These are phyloP conservation scores for Rhyacichthys aspro DNA, from an alignment of 2,797 vertebrate genomes.

Conservation along the genomic window DNA sequence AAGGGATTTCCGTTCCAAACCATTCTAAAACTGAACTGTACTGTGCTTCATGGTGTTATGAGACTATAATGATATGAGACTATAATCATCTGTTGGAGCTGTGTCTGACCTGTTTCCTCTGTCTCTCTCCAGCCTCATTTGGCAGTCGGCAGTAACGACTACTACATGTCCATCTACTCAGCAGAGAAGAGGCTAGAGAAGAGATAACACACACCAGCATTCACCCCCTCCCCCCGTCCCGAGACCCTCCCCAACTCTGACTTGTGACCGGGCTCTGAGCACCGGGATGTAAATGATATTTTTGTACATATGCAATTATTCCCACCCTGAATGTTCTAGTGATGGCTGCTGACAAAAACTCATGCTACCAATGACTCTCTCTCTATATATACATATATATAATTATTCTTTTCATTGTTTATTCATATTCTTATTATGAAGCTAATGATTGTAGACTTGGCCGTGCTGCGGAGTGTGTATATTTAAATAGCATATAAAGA, in stretches of 20 bases:
- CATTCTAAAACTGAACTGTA: no score
- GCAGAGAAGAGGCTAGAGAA: slow-evolving; percentile 89
- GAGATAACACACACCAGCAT: slow-evolving; percentile 87
- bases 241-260: slow-evolving; percentile 36
- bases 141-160: slow-evolving; percentile 98
- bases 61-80: no score
- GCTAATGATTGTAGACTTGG: slow-evolving; percentile 85
- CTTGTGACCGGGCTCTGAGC: slow-evolving; percentile 49
- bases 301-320: slow-evolving; percentile 86
- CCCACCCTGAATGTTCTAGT: slow-evolving; percentile 86
- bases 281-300: slow-evolving; percentile 76
- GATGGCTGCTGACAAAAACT: slow-evolving; percentile 86
- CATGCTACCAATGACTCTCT: slow-evolving; percentile 66
- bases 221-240: slow-evolving; percentile 7
- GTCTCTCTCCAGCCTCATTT: slow-evolving; percentile 86
- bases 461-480: slow-evolving; percentile 80
- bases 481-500: slow-evolving; percentile 76
- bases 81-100: no score
- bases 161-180: slow-evolving; percentile 99
- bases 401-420: slow-evolving; percentile 66
- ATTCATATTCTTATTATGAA: slow-evolving; percentile 77
- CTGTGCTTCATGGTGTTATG: no score
- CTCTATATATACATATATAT: slow-evolving; percentile 12
- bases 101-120: slow-evolving; percentile 2
- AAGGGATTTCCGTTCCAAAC: no score